Percentiles rank a stretch among this genome's conserved stretches.
These are phyloP conservation scores for Cancer borealis DNA, from an alignment of 2,888 invertebrate species.

Conservation along the genomic window DNA sequence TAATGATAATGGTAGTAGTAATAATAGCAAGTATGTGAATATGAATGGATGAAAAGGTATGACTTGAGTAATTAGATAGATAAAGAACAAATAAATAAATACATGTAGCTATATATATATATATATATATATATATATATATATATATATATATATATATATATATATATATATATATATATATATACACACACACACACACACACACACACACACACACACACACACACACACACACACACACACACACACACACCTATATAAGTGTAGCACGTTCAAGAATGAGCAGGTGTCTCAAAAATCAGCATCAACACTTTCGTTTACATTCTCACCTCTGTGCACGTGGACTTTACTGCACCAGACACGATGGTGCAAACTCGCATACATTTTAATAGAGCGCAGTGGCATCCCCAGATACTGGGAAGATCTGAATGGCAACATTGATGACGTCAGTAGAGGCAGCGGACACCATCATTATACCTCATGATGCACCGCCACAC, in stretches of 20 bases:
- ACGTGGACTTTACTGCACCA: neutral
- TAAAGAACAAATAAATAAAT: neutral
- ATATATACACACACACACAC: too few relatives aligned
- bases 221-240: too few relatives aligned
- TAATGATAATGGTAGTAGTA: too few relatives aligned
- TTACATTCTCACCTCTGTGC: too few relatives aligned
- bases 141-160: neutral
- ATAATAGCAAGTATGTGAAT: too few relatives aligned
- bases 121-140: conserved; percentile 21
- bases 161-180: too few relatives aligned
- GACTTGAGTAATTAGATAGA: neutral
- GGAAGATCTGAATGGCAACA: neutral
- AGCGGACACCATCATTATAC: neutral
- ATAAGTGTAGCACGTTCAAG: neutral
- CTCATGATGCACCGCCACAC: neutral
- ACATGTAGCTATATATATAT: neutral
- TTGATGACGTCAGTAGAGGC: neutral
- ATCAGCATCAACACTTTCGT: neutral
- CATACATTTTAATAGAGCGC: neutral
- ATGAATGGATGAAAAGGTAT: neutral
- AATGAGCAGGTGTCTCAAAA: neutral
- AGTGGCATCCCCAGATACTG: neutral
- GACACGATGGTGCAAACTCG: neutral
- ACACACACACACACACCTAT: too few relatives aligned
- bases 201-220: too few relatives aligned